Percentiles rank a stretch among this genome's conserved stretches.
phyloP scores from a whole-genome alignment of 2,113 vertebrate species.

The Emydura subglobosa region DNA sequence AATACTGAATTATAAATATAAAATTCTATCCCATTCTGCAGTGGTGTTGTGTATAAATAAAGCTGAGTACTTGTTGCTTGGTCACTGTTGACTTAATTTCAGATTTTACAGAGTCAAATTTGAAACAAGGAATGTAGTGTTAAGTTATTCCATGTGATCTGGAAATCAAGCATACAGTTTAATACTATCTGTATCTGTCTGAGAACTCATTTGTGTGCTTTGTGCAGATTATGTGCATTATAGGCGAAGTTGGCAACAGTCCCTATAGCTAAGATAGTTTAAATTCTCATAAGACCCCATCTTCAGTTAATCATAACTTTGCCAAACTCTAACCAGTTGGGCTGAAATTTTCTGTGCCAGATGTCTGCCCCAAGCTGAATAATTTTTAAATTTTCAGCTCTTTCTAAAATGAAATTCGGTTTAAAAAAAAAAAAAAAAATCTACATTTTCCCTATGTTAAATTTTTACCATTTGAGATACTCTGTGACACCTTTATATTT shows the following conservation, averaged over 20 bases:
- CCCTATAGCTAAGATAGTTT: not conserved
- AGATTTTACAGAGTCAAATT: not conserved
- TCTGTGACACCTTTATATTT: not conserved
- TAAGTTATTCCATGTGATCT: not conserved
- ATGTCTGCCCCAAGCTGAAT: not conserved
- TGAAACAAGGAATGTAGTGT: not conserved
- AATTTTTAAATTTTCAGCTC: not conserved
- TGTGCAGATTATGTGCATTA: not conserved
- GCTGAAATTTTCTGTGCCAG: not conserved
- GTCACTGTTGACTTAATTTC: no score
- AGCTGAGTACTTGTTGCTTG: not conserved
- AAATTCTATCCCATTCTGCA: not conserved
- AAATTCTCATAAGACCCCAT: not conserved
- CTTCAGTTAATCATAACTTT: not conserved
- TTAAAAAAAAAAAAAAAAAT: not conserved
- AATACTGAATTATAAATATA: not conserved
- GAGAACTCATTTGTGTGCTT: not conserved
- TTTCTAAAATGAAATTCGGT: not conserved
- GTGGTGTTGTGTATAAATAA: not conserved
- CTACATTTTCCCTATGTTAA: not conserved
- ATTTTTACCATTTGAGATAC: not conserved
- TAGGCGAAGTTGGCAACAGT: not conserved
- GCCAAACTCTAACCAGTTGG: not conserved
- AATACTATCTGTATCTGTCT: not conserved
- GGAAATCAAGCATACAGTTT: not conserved